Base-by-base conservation (phyloP, 2,113 vertebrate species). In the Chauna torquata region DNA sequence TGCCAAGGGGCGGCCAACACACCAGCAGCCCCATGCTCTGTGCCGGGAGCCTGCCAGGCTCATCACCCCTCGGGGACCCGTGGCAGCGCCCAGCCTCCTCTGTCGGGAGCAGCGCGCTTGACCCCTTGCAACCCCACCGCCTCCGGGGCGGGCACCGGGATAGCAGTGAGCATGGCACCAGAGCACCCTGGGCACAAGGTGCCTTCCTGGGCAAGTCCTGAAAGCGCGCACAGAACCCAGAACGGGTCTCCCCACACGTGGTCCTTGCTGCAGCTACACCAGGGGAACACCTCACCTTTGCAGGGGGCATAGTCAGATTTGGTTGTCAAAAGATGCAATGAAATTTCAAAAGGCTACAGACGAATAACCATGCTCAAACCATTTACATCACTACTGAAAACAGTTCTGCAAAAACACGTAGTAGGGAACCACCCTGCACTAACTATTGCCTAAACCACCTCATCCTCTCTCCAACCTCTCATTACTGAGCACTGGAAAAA, bases 221-320 rank as follows among this genome's bases (percentile, higher is more conserved):
- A 57, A 34, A 47, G 18, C 1, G 0, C 61, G 72, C 8, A 9
- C 42, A n/a, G 59, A 66, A 64, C 44, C 65, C 74, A 44, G 47
- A 78, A 59, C 2, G 0, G 15, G 11, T 18, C 42, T 90, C 77
- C 47, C 59, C 19, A 72, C 25, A 16, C 0, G 0, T 3, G 19
- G 38, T 55, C 17, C 4, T 5, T 2, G 4, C 30, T 32, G 36
- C 36, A 74, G 3, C 57, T 34, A 20, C 2, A 3, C 16, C 32
- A 49, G 64, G 54, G 34, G 5, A 78, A 30, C 45, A 38, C 50
- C 42, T 44, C 44, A 47, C 50, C 69, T 92, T 58, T 15, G 47
- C 55, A 30, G 30, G 71, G 88, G 15, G 16, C 58, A 55, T 16
- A 18, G 3, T 11, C 47, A 66, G 75, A 44, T 65, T 61, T 64